Base-by-base conservation (phyloP, 1,140 invertebrate species). In the Anastatus disparis region DNA sequence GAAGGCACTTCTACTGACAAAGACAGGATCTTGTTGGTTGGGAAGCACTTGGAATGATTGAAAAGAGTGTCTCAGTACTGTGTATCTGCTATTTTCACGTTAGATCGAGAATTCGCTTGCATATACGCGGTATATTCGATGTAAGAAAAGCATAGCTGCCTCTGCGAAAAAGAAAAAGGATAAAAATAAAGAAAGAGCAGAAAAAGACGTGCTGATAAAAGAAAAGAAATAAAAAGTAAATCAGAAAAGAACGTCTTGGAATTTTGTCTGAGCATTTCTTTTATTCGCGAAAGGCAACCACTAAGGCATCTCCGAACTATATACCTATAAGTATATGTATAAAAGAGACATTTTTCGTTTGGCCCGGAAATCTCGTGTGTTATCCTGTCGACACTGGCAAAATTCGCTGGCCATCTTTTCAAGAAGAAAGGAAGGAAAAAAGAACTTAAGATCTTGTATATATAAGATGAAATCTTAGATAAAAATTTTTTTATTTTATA, bases 1-100 rank as follows among this genome's bases (percentile, higher is more conserved):
- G n/a, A n/a, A n/a, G n/a, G n/a, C n/a, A n/a, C n/a, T n/a, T n/a
- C n/a, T n/a, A n/a, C n/a, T n/a, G n/a, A n/a, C n/a, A n/a, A n/a
- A n/a, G n/a, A n/a, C n/a, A n/a, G n/a, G n/a, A n/a, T n/a, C n/a
- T n/a, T n/a, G n/a, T n/a, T n/a, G n/a, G n/a, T n/a, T n/a, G n/a
- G 44, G 10, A 24, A 35, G 61, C 61, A 63, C 61, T 63, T 50
- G 9, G 44, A 50, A 24, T 63, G 61, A 63, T 63, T 63, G 61
- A 63, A 63, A 63, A 63, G 9, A 50, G 61, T 38, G 55, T 8
- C n/a, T n/a, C n/a, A n/a, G n/a, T n/a, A n/a, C n/a, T n/a, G n/a
- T n/a, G n/a, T n/a, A n/a, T 52, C 48, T 26, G 4, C 24, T 35
- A 35, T 35, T 35, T 35, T 35, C 17, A 26, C 17, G 48, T n/a